Evolutionary conservation across 1,140 invertebrate species (phyloP).

Genomic region (Megathymus violae): DNA sequence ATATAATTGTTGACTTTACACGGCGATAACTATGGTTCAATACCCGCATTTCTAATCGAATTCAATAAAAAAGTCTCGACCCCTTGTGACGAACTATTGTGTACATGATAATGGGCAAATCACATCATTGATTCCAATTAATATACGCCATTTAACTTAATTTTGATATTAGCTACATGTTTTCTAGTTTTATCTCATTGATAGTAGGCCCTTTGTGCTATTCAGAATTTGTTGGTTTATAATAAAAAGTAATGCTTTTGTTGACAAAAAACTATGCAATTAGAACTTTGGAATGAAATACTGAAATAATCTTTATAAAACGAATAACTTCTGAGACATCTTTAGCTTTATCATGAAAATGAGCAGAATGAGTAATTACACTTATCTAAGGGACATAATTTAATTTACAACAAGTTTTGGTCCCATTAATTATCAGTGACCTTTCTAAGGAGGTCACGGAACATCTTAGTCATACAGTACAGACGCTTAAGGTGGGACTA

Average conservation of each 20-base stretch:
- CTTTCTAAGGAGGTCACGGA: constrained; percentile 14
- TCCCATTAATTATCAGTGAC: constrained; percentile 3
- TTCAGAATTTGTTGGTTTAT: no score
- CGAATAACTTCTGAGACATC: no score
- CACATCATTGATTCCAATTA: constrained; percentile 58
- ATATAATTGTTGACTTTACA: no score
- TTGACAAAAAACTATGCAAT: no score
- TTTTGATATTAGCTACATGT: constrained; percentile 2
- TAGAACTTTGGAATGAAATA: no score
- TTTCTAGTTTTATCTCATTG: neutral
- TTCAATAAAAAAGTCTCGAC: constrained; percentile 47
- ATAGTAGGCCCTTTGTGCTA: no score
- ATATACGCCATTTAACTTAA: constrained; percentile 19
- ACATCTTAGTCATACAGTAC: constrained; percentile 1
- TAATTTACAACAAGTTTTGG: constrained; percentile 10
- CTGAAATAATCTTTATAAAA: no score
- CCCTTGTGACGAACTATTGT: constrained; percentile 60
- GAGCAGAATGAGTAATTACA: constrained; percentile 4
- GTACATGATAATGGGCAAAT: constrained; percentile 56
- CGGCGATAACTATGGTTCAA: constrained; percentile 8
- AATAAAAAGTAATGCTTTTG: no score
- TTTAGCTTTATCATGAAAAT: no score
- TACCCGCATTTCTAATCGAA: constrained; percentile 32
- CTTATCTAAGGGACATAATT: constrained; percentile 1
- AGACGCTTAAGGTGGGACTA: neutral